Percentiles rank a stretch among this genome's conserved stretches.
Conservation (phyloP, 2,888 invertebrate genomes). For the Crepidodera aurea region DNA sequence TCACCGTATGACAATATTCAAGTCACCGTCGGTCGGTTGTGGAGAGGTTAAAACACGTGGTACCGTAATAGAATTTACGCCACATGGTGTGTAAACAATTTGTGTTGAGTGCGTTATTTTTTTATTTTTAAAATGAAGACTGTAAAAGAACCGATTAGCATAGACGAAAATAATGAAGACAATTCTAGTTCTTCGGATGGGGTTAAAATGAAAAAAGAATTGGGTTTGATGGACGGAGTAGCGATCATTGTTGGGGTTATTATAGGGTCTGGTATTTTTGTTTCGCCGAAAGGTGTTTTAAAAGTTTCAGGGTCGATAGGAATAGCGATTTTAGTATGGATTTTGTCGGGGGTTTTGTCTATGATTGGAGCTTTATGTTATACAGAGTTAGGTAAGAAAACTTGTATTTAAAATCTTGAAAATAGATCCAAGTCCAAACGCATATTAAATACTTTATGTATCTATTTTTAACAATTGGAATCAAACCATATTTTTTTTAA, state of each 20-base stretch:
- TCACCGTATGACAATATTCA: too few species aligned
- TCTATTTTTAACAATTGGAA: too few species aligned
- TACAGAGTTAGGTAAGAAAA: constrained; percentile 82
- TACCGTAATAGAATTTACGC: not conserved
- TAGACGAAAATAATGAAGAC: not conserved
- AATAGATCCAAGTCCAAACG: too few species aligned
- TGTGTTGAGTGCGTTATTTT: not conserved
- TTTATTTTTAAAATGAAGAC: not conserved
- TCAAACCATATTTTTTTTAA: too few species aligned
- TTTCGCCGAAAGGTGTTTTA: constrained; percentile 94
- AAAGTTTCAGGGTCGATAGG: constrained; percentile 90
- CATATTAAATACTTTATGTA: too few species aligned
- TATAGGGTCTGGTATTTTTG: constrained; percentile 96
- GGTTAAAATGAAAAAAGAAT: constrained; percentile 87
- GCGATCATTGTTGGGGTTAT: constrained; percentile 95
- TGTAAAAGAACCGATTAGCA: not conserved
- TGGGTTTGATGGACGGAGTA: constrained; percentile 90
- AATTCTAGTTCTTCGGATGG: constrained; percentile 22
- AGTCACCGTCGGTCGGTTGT: not conserved
- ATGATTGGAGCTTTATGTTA: constrained; percentile 96
- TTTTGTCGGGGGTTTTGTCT: constrained; percentile 85
- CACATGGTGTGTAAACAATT: not conserved
- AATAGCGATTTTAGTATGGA: constrained; percentile 87
- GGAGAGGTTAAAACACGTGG: not conserved
- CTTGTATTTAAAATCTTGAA: too few species aligned